A percentile compares a stretch with the other conserved stretches of the same genome.
Evolutionary conservation across 2,113 vertebrate genomes (phyloP).

Genomic region (Hippopotamus amphibius): DNA sequence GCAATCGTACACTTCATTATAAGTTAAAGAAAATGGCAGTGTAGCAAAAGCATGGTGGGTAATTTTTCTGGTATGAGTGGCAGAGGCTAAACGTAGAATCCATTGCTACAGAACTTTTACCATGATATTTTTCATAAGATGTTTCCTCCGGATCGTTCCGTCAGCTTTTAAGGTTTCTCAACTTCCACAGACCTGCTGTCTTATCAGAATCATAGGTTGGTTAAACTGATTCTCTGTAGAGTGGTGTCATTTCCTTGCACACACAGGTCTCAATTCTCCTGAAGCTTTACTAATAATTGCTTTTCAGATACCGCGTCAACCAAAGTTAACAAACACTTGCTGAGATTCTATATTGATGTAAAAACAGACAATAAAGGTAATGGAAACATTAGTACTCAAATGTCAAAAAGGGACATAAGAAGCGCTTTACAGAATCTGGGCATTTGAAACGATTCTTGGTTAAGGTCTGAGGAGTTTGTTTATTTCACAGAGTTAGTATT

Average conservation of each 20-base stretch:
- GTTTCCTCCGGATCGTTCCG: not conserved
- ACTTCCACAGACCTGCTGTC: not conserved
- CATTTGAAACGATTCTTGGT: not conserved
- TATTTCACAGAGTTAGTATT: constrained; percentile 25
- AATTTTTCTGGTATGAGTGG: not conserved
- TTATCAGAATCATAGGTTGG: not conserved
- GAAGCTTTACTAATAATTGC: constrained; percentile 30
- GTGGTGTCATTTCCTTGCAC: not conserved
- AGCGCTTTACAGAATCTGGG: not conserved
- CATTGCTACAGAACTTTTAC: not conserved
- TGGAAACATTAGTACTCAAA: not conserved
- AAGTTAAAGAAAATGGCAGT: not conserved
- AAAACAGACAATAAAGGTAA: not conserved
- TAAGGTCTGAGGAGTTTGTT: not conserved
- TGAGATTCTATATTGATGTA: not conserved
- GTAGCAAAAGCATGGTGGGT: not conserved
- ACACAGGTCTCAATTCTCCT: not conserved
- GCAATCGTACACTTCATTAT: not conserved
- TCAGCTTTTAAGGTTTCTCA: not conserved
- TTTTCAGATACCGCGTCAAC: not conserved
- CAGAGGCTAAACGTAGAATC: not conserved
- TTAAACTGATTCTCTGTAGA: not conserved
- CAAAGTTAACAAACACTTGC: not conserved
- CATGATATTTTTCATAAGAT: not conserved
- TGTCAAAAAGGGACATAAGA: not conserved